Conservation (phyloP, 2,113 vertebrate genomes). For the Monopterus albus region DNA sequence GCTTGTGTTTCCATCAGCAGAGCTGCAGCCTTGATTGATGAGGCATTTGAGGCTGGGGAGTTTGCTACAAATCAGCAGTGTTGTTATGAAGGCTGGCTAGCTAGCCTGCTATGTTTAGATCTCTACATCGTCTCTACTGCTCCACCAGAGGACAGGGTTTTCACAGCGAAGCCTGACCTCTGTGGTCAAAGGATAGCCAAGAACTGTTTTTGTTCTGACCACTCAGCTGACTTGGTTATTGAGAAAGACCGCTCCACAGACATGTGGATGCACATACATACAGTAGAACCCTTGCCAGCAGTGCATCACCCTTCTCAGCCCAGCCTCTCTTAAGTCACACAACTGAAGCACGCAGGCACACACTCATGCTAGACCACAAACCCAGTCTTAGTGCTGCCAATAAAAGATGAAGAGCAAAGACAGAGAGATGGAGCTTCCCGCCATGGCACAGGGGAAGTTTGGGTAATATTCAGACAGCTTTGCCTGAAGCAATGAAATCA, state of each 20-base stretch:
- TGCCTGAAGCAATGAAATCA: conserved; percentile 75
- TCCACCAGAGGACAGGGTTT: conserved; percentile 51
- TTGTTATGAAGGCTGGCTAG: conserved; percentile 62
- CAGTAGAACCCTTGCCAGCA: conserved; percentile 23
- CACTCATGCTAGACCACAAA: conserved; percentile 31
- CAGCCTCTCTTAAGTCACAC: conserved; percentile 49
- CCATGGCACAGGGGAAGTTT: conserved; percentile 61
- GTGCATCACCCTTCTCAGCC: conserved; percentile 34
- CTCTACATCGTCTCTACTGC: conserved; percentile 53
- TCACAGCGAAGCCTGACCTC: conserved; percentile 46
- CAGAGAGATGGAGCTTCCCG: conserved; percentile 69
- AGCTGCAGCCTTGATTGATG: conserved; percentile 77
- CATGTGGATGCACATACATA: not conserved
- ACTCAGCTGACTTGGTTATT: conserved; percentile 37
- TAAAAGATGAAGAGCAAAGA: conserved; percentile 71
- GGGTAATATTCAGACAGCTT: conserved; percentile 79
- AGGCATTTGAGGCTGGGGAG: conserved; percentile 59
- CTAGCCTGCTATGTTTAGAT: conserved; percentile 47
- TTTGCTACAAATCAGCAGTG: conserved; percentile 73
- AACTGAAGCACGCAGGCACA: conserved; percentile 42
- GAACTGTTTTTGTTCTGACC: conserved; percentile 48
- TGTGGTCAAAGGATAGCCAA: conserved; percentile 36
- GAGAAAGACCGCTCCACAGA: conserved; percentile 25
- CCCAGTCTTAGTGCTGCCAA: conserved; percentile 64
- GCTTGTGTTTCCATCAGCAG: conserved; percentile 75